Evolutionary conservation across 2,888 invertebrate species (phyloP).

Genomic region (Synanthedon andrenaeformis): DNA sequence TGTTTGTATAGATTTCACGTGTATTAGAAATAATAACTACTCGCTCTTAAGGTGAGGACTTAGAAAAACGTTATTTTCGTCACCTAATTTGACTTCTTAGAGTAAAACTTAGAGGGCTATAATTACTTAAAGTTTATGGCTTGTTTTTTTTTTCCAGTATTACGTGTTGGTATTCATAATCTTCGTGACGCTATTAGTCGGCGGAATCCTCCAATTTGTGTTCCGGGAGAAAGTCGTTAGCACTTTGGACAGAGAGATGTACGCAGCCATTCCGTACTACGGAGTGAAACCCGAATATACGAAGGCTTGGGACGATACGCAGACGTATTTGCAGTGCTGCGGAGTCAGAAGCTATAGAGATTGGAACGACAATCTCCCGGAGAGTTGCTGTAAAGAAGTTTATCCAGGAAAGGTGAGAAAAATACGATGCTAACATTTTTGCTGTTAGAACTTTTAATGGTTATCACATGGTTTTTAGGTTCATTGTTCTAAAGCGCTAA

Average conservation of each 20-base stretch:
- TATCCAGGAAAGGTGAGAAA: constrained; percentile 62
- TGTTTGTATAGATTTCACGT: no score
- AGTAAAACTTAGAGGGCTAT: no score
- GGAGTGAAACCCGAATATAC: constrained; percentile 77
- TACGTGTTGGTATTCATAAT: constrained; percentile 89
- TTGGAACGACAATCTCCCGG: constrained; percentile 80
- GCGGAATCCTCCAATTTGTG: constrained; percentile 91
- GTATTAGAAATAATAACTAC: no score
- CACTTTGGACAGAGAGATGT: constrained; percentile 83
- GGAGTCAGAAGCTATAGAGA: constrained; percentile 82
- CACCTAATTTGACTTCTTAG: no score
- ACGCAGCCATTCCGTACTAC: constrained; percentile 79
- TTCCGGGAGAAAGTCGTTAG: constrained; percentile 86
- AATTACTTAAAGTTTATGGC: no score
- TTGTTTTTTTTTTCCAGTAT: constrained; percentile 69
- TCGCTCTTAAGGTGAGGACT: no score
- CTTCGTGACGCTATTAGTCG: constrained; percentile 90
- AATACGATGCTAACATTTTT: constrained; percentile 1
- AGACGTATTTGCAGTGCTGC: constrained; percentile 86
- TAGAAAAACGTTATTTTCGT: no score
- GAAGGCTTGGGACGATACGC: constrained; percentile 90
- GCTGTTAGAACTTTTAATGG: no score
- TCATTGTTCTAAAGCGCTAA: no score
- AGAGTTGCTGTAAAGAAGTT: constrained; percentile 81
- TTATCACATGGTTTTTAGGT: no score